Evolutionary conservation across 2,888 invertebrate genomes (phyloP), one percentile per base, ranked within the genome.

Genomic region (Netelia inedita): DNA sequence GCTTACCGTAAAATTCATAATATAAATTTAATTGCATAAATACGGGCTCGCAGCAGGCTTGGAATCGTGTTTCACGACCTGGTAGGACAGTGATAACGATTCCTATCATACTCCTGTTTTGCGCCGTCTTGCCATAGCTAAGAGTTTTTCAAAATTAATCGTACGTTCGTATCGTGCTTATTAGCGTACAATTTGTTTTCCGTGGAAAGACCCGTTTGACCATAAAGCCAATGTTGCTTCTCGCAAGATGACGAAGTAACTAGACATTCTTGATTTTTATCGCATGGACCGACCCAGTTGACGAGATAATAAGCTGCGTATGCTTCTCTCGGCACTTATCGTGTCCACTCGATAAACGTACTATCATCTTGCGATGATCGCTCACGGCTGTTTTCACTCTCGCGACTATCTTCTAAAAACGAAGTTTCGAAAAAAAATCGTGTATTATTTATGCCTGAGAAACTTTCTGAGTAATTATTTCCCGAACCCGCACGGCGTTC

Each of bases 161-260:
- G 1, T 1, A 35, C 35, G 8, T 0, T 35, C 35, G 35, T 6
- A 35, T 35, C 35, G 6, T 6, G 3, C 0, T 35, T 35, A 3
- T 35, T 35, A 6, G 35, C 8, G 8, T 6, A 6, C 6, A 35
- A 6, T 35, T 35, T 35, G n/a, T 21, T 16, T 16, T 14, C 10
- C 5, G 8, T 35, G 65, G 55, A 6, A 55, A 75, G 41, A 63
- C 61, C 74, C 53, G 74, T 68, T 50, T 21, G 19, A 21, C 69
- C 46, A 55, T 14, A 53, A 19, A 21, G 35, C 50, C 19, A 53
- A 65, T 23, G 28, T 55, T 46, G 46, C 14, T 1, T 11, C 43
- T 46, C 0, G 14, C 14, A 46, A 46, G 46, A 46, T 3, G 14
- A 46, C 46, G 46, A 46, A 11, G 14, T 46, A 46, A 14, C 46